These are phyloP conservation scores for Rotaria sp. DNA, from an alignment of 2,888 invertebrate genomes.

Conservation along the genomic window DNA sequence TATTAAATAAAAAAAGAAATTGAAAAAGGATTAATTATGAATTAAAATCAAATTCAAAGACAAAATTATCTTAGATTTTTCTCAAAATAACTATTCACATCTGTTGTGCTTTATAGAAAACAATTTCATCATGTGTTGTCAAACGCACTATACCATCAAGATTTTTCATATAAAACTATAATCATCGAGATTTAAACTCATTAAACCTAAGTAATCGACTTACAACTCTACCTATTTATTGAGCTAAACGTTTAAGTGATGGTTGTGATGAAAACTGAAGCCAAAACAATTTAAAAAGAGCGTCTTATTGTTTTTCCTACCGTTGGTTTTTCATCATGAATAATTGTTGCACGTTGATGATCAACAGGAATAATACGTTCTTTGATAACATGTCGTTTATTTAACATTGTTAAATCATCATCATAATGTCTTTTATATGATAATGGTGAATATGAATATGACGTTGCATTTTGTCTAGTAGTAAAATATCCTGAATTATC, in stretches of 20 bases:
- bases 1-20: neutral
- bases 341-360: neutral
- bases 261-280: neutral
- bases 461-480: neutral
- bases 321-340: neutral
- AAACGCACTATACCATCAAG: neutral
- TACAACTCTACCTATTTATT: neutral
- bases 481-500: neutral
- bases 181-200: neutral
- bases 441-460: too few relatives aligned
- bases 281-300: neutral
- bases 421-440: too few relatives aligned
- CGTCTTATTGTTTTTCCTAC: neutral
- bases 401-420: too few relatives aligned
- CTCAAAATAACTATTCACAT: neutral
- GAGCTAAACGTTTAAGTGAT: neutral
- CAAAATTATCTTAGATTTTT: too few relatives aligned
- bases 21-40: neutral
- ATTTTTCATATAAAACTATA: neutral
- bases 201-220: neutral
- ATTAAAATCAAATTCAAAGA: too few relatives aligned
- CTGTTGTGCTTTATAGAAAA: neutral
- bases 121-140: neutral
- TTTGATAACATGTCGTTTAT: neutral
- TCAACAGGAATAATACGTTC: neutral